Percentiles rank a stretch among this genome's conserved stretches.
phyloP scores from a whole-genome alignment of 2,113 vertebrate genomes.

The Bettongia penicillata region DNA sequence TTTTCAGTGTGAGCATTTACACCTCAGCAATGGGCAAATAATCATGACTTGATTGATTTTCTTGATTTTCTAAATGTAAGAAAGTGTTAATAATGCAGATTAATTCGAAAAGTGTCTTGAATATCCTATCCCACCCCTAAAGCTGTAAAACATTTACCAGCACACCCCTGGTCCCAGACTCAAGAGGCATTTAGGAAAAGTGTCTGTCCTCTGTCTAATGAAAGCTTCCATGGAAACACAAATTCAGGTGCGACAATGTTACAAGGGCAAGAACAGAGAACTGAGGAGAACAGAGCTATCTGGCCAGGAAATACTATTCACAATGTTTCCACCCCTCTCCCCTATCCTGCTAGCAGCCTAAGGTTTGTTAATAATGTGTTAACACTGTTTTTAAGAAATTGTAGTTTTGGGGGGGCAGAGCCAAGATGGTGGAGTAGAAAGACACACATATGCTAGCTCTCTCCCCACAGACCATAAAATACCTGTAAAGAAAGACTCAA shows the following conservation, averaged over 20 bases:
- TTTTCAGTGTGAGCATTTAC: not conserved
- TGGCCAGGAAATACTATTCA: not conserved
- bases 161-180: not conserved
- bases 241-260: not conserved
- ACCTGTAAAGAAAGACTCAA: too few relatives aligned
- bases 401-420: not conserved
- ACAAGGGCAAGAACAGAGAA: not conserved
- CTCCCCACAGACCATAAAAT: too few relatives aligned
- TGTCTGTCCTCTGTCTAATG: not conserved
- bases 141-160: not conserved
- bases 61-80: not conserved
- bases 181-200: not conserved
- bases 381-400: not conserved
- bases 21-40: not conserved
- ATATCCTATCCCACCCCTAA: not conserved
- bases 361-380: not conserved
- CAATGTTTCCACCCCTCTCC: not conserved
- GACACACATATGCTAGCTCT: too few relatives aligned
- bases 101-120: not conserved
- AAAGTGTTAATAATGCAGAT: not conserved
- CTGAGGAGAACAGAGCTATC: not conserved
- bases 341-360: not conserved
- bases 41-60: not conserved
- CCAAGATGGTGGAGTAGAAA: too few relatives aligned
- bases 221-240: not conserved